Percentiles rank a stretch among this genome's conserved stretches.
Evolutionary conservation across 1,140 invertebrate genomes (phyloP).

Genomic region (Rhagoletis zephyria): DNA sequence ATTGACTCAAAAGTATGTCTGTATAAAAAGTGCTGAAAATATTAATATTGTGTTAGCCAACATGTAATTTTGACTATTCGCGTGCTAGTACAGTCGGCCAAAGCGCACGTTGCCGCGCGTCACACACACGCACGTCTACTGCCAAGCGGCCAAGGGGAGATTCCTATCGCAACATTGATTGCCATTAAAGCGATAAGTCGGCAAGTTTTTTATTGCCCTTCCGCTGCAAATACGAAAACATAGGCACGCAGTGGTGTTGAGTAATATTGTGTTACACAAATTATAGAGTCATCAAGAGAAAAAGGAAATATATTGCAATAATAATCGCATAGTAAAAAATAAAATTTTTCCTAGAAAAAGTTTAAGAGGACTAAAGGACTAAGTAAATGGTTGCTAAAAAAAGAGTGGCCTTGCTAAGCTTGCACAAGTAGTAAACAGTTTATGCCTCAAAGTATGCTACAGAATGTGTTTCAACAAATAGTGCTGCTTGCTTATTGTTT

Average conservation of each 20-base stretch:
- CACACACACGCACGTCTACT: background rate
- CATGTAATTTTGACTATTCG: background rate
- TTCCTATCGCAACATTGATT: background rate
- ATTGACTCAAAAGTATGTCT: too few species aligned
- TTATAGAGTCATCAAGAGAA: background rate
- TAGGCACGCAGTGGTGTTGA: background rate
- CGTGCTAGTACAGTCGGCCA: background rate
- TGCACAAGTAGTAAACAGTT: too few species aligned
- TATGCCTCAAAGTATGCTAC: too few species aligned
- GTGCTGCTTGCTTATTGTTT: too few species aligned
- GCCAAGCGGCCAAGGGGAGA: conserved; percentile 3
- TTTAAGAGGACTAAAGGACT: too few species aligned
- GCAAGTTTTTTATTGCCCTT: background rate
- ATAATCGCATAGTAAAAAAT: background rate
- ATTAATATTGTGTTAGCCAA: too few species aligned
- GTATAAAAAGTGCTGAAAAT: too few species aligned
- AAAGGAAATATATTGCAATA: background rate
- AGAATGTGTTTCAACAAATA: too few species aligned
- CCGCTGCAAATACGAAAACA: background rate
- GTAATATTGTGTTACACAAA: background rate
- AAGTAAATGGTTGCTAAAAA: too few species aligned
- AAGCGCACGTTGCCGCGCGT: background rate
- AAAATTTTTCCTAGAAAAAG: too few species aligned
- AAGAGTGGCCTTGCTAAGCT: too few species aligned
- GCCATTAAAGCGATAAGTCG: background rate